Evolutionary conservation across 1,140 invertebrate species (phyloP), one percentile per base, ranked within the genome.

Genomic region (Scaptomyza montana): DNA sequence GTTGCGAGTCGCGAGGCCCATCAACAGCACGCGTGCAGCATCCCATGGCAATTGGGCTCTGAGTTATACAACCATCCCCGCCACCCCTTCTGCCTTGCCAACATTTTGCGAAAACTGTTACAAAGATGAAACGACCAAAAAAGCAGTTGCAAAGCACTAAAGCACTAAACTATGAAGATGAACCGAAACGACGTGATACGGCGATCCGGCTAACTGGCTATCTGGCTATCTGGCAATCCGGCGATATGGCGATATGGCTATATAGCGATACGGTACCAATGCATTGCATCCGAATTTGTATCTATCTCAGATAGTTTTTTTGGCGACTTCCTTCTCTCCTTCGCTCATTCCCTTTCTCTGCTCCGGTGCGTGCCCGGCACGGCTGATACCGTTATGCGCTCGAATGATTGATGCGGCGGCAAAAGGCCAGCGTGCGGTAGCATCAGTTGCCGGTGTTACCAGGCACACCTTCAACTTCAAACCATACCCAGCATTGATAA

Each of bases 41-140:
- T 87, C 84, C 82, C 84, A 51, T 64, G 72, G 78, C 82, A 87
- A 87, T 87, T 81, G 82, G 78, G 70, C 65, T 49, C 56, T 21
- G 54, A 21, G 33, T 36, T 36, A 36, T 36, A 55, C 56, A 45
- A 47, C 28, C 65, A 36, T 0, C 33, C 33, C 33, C 33, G 21
- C 28, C 39, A 7, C 36, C 16, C 5, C 7, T 7, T 6, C 9
- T 9, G 12, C 30, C 51, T 12, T 65, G 64, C 75, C 76, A 87
- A 77, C 72, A 79, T 87, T 87, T 87, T 82, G 72, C 33, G 43
- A 89, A 80, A 87, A 86, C 78, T 87, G 82, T 89, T 86, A 73
- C 81, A 81, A 76, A 76, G 70, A 69, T 69, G 57, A 76, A 62
- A 47, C 69, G 39, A 43, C 28, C 41, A 62, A 54, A 73, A 77